Evolutionary conservation across 2,113 vertebrate genomes (phyloP).

Genomic region (Callospermophilus lateralis): DNA sequence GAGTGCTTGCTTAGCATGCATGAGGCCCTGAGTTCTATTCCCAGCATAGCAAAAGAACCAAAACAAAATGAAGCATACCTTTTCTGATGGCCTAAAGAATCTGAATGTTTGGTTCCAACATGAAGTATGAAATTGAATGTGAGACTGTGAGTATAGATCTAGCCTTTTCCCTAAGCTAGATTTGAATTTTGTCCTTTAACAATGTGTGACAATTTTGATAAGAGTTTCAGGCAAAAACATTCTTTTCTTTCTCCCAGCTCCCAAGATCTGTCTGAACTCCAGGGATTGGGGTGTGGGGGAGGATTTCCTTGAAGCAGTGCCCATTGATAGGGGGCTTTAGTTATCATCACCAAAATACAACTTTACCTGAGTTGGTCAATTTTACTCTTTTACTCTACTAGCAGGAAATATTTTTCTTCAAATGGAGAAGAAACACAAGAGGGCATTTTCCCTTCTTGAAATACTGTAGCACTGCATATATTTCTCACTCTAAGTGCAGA

Average conservation of each 20-base stretch:
- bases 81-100: background rate
- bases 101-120: background rate
- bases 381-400: slow-evolving; percentile 29
- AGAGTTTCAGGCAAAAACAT: slow-evolving; percentile 48
- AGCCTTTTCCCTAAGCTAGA: slow-evolving; percentile 32
- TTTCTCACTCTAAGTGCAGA: slow-evolving; percentile 67
- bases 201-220: slow-evolving; percentile 24
- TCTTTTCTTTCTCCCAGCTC: background rate
- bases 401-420: slow-evolving; percentile 61
- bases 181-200: slow-evolving; percentile 59
- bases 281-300: background rate
- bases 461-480: slow-evolving; percentile 56
- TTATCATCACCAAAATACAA: slow-evolving; percentile 39
- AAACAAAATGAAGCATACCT: background rate
- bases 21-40: too few relatives aligned
- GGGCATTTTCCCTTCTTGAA: slow-evolving; percentile 56
- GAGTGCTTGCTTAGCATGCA: too few relatives aligned
- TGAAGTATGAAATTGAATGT: slow-evolving; percentile 48
- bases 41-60: too few relatives aligned
- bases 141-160: slow-evolving; percentile 27
- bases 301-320: slow-evolving; percentile 15
- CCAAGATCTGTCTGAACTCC: background rate
- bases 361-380: background rate
- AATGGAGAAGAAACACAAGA: slow-evolving; percentile 36
- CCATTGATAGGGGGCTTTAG: background rate